Percentiles rank a stretch among this genome's conserved stretches.
Conservation (phyloP, 2,888 invertebrate species). For the Noctua pronuba region DNA sequence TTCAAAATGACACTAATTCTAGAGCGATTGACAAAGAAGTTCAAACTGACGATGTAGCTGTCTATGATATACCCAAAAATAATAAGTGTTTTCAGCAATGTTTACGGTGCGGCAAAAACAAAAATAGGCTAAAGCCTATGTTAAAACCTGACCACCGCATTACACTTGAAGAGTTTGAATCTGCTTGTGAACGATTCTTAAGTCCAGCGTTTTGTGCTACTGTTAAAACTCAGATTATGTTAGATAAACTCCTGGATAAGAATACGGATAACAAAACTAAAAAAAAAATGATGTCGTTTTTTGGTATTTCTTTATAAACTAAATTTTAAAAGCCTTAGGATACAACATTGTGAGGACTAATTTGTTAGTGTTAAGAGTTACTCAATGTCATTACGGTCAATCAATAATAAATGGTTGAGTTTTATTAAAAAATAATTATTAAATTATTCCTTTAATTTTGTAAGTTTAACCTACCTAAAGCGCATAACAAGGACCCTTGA, state of each 20-base stretch:
- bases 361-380: background rate
- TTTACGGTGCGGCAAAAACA: slow-evolving; percentile 32
- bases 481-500: too few relatives aligned
- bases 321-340: background rate
- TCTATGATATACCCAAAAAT: slow-evolving; percentile 26
- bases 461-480: background rate
- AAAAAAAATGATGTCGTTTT: background rate
- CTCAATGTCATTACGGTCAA: background rate
- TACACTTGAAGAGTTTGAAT: slow-evolving; percentile 25
- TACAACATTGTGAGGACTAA: background rate
- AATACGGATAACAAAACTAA: background rate
- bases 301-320: background rate
- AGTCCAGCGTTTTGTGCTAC: slow-evolving; percentile 17
- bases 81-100: slow-evolving; percentile 34
- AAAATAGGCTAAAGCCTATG: background rate
- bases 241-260: background rate
- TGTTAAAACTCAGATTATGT: slow-evolving; percentile 20
- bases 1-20: background rate
- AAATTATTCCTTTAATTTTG: background rate
- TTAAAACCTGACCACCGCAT: slow-evolving; percentile 5
- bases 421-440: background rate
- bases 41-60: slow-evolving; percentile 17
- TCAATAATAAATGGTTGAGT: background rate
- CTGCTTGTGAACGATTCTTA: slow-evolving; percentile 26
- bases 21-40: background rate